Conservation (phyloP, 2,113 vertebrate species). For the human (Homo sapiens) region DNA sequence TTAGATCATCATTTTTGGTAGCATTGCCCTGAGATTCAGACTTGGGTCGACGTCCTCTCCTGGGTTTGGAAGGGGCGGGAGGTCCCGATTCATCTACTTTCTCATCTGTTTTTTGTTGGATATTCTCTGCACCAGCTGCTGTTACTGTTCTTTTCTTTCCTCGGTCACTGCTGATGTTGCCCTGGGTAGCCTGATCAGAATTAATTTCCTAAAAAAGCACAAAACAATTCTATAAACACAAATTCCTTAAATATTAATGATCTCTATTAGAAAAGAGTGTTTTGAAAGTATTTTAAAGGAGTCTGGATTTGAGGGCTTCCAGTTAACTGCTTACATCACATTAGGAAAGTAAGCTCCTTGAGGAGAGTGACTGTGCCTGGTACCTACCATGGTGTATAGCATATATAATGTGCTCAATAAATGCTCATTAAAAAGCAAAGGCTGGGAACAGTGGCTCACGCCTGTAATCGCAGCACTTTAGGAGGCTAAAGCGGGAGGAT, state of each 20-base stretch:
- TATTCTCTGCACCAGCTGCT: slow-evolving; percentile 89
- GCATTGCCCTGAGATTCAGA: slow-evolving; percentile 87
- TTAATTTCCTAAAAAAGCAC: slow-evolving; percentile 85
- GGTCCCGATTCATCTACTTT: slow-evolving; percentile 85
- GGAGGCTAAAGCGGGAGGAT: no score
- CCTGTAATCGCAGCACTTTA: no score
- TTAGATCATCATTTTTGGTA: slow-evolving; percentile 88
- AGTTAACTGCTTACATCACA: not conserved
- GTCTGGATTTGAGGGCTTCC: not conserved
- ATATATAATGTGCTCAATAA: not conserved
- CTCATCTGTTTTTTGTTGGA: slow-evolving; percentile 88
- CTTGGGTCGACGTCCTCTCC: slow-evolving; percentile 91
- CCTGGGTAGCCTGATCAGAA: slow-evolving; percentile 86
- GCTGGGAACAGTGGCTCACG: no score
- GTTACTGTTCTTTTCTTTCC: slow-evolving; percentile 88
- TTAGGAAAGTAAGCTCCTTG: not conserved
- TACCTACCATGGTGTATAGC: not conserved
- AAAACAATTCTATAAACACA: slow-evolving; percentile 47
- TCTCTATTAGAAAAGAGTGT: not conserved
- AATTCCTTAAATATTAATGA: slow-evolving; percentile 22
- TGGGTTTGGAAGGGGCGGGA: slow-evolving; percentile 86
- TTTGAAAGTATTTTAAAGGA: not conserved
- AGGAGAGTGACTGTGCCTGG: not conserved
- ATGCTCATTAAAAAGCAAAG: not conserved
- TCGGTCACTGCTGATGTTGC: slow-evolving; percentile 86